Evolutionary conservation across 2,797 vertebrate species (phyloP), one percentile per base, ranked within the genome.

Genomic region (Sebastes iracundus): DNA sequence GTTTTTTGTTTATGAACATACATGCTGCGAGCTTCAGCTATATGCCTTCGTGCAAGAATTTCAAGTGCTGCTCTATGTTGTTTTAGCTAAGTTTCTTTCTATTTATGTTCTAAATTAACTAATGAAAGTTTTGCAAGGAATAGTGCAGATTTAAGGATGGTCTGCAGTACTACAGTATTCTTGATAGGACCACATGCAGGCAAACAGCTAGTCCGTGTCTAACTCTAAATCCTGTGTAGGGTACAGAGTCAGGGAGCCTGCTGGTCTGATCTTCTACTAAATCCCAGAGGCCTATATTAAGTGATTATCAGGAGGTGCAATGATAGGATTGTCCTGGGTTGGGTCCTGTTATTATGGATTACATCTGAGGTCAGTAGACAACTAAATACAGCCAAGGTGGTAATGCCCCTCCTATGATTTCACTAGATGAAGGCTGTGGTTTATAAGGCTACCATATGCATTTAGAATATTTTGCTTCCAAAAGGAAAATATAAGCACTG

Each of bases 291-390:
- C 86, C 73, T 88, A 92, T 91, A 93, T 89, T 93, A 91, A 89
- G 92, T 89, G 93, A 95, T 91, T 95, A 94, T 92, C 95, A 85
- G 84, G 55, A 65, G 86, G 91, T 90, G 93, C 91, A 95, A 96
- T 96, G 94, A 93, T 88, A 82, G 93, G 84, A 96, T 97, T 96
- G 95, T 95, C 90, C 90, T 75, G 88, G 91, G 91, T 75, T 93
- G 91, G 94, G 94, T 93, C 90, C 93, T 95, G 96, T 97, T 95
- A 94, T 92, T 92, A 90, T 88, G 94, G 94, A 95, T 93, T 96
- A 93, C 93, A 91, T 83, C 91, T 89, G 93, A 89, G 86, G 93
- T 93, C 94, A 93, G 93, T 89, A 94, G 87, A 92, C 92, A 96
- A 95, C 90, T 92, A 92, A 96, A 95, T 92, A 88, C 96, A 96